Evolutionary conservation across 2,113 vertebrate species (phyloP).

Genomic region (Glareola pratincola): DNA sequence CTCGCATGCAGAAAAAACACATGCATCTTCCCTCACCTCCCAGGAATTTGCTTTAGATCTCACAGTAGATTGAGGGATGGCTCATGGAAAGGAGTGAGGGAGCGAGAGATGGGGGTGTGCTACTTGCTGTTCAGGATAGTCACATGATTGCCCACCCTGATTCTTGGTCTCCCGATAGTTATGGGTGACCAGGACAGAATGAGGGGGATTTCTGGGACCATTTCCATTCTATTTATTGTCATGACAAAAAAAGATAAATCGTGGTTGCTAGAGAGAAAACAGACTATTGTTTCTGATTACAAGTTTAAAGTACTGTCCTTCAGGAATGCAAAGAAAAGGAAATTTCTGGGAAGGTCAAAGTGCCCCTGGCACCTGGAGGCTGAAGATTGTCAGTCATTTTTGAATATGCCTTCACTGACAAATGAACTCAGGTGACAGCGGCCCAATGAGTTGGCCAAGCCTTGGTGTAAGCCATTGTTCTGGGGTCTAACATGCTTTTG

Average conservation of each 20-base stretch:
- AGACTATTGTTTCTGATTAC: neutral
- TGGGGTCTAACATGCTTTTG: neutral
- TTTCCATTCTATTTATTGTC: neutral
- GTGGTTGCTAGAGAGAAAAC: neutral
- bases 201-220: neutral
- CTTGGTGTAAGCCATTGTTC: neutral
- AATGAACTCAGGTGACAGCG: neutral
- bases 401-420: neutral
- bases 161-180: neutral
- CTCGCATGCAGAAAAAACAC: neutral
- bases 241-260: neutral
- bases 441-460: neutral
- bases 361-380: neutral
- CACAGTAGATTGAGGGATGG: neutral
- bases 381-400: neutral
- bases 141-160: neutral
- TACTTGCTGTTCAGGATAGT: neutral
- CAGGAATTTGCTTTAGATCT: neutral
- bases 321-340: neutral
- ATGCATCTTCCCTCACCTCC: neutral
- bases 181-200: neutral
- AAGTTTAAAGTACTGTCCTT: neutral
- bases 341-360: neutral
- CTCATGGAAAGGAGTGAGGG: neutral
- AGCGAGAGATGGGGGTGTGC: neutral